These are phyloP conservation scores for Sebastes paucispinis DNA, from an alignment of 2,797 vertebrate species.

Conservation along the genomic window DNA sequence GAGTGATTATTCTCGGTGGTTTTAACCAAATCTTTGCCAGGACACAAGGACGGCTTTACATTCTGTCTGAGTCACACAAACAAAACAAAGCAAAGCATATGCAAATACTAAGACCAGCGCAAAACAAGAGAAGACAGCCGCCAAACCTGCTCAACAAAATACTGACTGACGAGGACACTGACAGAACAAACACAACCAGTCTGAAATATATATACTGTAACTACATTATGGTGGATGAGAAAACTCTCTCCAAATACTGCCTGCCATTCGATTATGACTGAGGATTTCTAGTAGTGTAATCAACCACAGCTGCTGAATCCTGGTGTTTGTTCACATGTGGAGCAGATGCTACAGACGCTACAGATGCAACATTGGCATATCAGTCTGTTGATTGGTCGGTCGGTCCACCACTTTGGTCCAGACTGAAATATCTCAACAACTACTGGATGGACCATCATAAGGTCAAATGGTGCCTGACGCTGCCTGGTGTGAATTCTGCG, in stretches of 20 bases:
- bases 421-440: neutral
- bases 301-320: no score
- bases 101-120: conserved; percentile 26
- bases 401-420: neutral
- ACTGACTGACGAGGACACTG: neutral
- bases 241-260: neutral
- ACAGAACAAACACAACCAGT: neutral
- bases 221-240: neutral
- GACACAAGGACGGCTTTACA: conserved; percentile 17
- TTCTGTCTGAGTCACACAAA: conserved; percentile 19
- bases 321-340: neutral
- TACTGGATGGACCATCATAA: neutral
- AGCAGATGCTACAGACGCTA: neutral
- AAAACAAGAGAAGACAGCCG: neutral
- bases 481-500: no score
- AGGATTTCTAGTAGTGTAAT: neutral
- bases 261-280: neutral
- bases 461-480: fast-evolving
- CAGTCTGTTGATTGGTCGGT: neutral
- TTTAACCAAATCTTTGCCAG: neutral
- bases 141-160: conserved; percentile 30
- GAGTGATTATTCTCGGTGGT: neutral
- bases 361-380: neutral
- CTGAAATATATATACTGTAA: neutral
- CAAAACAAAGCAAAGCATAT: conserved; percentile 36